Conservation (phyloP, 2,888 invertebrate genomes). For the Cheiracanthium punctorium region DNA sequence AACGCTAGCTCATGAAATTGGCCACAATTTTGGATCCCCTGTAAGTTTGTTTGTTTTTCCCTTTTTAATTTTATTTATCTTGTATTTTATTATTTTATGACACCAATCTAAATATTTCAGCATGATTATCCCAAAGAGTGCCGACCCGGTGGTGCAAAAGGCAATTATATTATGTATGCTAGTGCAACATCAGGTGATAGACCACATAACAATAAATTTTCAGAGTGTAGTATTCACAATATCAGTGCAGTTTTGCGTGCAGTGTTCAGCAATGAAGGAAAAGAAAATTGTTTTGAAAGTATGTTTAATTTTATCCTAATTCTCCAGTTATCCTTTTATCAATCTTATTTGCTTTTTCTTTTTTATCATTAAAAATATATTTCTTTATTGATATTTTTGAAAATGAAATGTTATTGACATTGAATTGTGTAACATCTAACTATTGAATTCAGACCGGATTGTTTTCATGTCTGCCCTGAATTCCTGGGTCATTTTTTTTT, state of each 20-base stretch:
- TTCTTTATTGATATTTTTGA: no score
- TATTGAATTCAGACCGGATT: no score
- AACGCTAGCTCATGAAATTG: slow-evolving; percentile 96
- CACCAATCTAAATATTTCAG: slow-evolving; percentile 78
- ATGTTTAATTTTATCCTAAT: slow-evolving; percentile 71
- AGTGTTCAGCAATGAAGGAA: slow-evolving; percentile 86
- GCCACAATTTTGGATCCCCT: slow-evolving; percentile 99
- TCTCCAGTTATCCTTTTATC: no score
- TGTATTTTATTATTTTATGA: background rate
- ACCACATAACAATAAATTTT: slow-evolving; percentile 98
- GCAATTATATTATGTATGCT: slow-evolving; percentile 99
- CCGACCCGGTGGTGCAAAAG: slow-evolving; percentile 91
- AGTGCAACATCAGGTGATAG: slow-evolving; percentile 98
- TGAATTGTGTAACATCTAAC: no score
- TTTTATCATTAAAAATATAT: no score
- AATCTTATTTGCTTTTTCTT: no score
- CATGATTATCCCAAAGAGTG: slow-evolving; percentile 93
- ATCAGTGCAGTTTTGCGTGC: slow-evolving; percentile 96
- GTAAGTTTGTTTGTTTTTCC: slow-evolving; percentile 77
- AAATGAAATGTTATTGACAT: no score
- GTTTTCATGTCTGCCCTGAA: no score
- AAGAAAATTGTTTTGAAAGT: slow-evolving; percentile 93
- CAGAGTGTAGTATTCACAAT: slow-evolving; percentile 93
- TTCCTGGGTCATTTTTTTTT: no score
- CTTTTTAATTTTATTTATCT: background rate